phyloP scores from a whole-genome alignment of 2,888 invertebrate genomes.

The Osmoderma eremita region DNA sequence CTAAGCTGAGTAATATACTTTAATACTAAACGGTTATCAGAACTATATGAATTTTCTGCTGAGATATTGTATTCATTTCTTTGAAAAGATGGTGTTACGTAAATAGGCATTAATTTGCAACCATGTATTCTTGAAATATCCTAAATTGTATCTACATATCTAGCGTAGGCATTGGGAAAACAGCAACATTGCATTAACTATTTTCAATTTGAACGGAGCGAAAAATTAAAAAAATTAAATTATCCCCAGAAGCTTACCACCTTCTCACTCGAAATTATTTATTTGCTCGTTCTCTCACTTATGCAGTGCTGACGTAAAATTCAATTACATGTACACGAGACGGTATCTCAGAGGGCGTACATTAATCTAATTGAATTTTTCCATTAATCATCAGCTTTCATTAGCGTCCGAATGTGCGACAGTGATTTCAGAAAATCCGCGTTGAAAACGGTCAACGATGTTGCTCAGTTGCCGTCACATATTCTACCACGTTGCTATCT shows the following conservation, averaged over 20 bases:
- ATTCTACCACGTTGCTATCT: constrained; percentile 8
- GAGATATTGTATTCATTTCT: too few relatives aligned
- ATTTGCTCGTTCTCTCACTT: constrained; percentile 6
- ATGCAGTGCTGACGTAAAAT: not conserved
- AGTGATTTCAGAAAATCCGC: constrained; percentile 4
- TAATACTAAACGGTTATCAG: too few relatives aligned
- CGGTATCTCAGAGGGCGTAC: constrained; percentile 5
- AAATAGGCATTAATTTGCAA: too few relatives aligned
- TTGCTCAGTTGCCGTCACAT: not conserved
- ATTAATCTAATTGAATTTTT: constrained; percentile 42
- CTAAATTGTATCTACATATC: too few relatives aligned
- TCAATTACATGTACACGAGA: constrained; percentile 6
- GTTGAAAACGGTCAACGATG: constrained; percentile 3
- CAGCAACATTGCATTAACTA: not conserved
- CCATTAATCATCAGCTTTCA: constrained; percentile 38
- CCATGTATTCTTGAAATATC: too few relatives aligned
- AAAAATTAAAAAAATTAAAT: not conserved
- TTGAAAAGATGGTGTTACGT: too few relatives aligned
- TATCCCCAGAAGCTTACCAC: not conserved
- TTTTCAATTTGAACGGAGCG: not conserved
- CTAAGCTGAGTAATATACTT: too few relatives aligned
- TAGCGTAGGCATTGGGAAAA: not conserved
- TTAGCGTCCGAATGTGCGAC: constrained; percentile 26
- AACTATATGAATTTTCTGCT: too few relatives aligned
- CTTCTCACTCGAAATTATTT: constrained; percentile 1